phyloP scores from a whole-genome alignment of 2,113 vertebrate species.

The Leptosomus discolor region DNA sequence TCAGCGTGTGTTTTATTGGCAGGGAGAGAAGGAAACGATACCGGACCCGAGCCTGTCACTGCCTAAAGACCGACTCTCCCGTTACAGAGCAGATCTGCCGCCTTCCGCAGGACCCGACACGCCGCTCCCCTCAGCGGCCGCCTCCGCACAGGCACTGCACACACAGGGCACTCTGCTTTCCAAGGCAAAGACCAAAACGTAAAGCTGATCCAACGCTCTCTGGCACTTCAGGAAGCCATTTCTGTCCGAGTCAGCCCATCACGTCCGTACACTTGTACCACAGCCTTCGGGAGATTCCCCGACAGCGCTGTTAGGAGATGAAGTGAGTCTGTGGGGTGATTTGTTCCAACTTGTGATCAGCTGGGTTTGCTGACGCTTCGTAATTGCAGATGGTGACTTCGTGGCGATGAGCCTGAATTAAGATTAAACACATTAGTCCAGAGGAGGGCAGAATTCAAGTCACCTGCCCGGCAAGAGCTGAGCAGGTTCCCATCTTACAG shows the following conservation, averaged over 20 bases:
- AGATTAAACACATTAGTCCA: not conserved
- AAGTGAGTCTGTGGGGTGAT: constrained; percentile 90
- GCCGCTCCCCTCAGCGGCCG: not conserved
- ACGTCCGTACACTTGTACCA: rapidly evolving
- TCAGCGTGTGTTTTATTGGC: not conserved
- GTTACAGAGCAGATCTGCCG: rapidly evolving
- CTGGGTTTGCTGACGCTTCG: constrained; percentile 90
- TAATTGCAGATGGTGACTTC: constrained; percentile 97
- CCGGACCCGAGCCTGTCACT: not conserved
- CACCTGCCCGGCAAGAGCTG: not conserved
- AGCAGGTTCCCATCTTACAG: not conserved
- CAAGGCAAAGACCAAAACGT: not conserved
- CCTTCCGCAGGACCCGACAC: not conserved
- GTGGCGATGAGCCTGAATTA: constrained; percentile 86
- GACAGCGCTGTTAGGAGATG: constrained; percentile 78
- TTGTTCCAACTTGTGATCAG: constrained; percentile 88
- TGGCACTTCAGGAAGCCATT: not conserved
- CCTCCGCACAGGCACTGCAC: rapidly evolving
- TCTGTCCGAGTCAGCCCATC: not conserved
- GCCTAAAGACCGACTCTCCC: not conserved
- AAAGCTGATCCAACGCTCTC: not conserved
- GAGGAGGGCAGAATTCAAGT: too few relatives aligned
- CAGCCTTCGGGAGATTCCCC: not conserved
- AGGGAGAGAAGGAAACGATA: not conserved
- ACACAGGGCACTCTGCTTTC: rapidly evolving